A percentile compares a stretch with the other conserved stretches of the same genome.
Conservation (phyloP, 2,888 invertebrate species). For the Ormyrus nitidulus region DNA sequence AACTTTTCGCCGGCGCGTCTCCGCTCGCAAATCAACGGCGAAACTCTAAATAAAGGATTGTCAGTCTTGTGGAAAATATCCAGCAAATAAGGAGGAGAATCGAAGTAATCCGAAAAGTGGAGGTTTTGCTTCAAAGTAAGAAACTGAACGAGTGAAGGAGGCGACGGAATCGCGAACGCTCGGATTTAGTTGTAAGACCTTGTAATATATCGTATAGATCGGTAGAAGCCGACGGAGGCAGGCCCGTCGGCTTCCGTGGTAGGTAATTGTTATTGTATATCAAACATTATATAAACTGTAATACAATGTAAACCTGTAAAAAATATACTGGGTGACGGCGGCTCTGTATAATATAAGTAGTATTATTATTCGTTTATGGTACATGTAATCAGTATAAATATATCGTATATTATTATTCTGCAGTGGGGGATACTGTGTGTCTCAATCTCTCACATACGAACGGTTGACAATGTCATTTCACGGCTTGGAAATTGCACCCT, state of each 20-base stretch:
- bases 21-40: neutral
- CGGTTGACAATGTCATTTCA: constrained; percentile 34
- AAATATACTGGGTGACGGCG: constrained; percentile 76
- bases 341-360: constrained; percentile 75
- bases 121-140: constrained; percentile 5
- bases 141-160: neutral
- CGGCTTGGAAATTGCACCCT: constrained; percentile 37
- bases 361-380: constrained; percentile 73
- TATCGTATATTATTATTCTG: constrained; percentile 73
- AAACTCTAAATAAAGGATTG: constrained; percentile 28
- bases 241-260: constrained; percentile 60
- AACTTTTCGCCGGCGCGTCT: neutral
- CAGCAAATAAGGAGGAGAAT: constrained; percentile 10
- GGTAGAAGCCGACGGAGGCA: constrained; percentile 46
- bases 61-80: constrained; percentile 48
- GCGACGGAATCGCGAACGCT: constrained; percentile 55
- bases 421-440: constrained; percentile 60
- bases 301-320: constrained; percentile 76
- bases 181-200: constrained; percentile 59
- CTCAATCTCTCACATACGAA: constrained; percentile 59
- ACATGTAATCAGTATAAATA: constrained; percentile 74
- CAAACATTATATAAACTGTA: constrained; percentile 75
- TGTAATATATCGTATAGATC: constrained; percentile 61
- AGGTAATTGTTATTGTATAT: constrained; percentile 74
- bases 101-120: constrained; percentile 5